Percentiles rank a stretch among this genome's conserved stretches.
Conservation (phyloP, 2,888 invertebrate genomes). For the Ichneumoninae sp. region DNA sequence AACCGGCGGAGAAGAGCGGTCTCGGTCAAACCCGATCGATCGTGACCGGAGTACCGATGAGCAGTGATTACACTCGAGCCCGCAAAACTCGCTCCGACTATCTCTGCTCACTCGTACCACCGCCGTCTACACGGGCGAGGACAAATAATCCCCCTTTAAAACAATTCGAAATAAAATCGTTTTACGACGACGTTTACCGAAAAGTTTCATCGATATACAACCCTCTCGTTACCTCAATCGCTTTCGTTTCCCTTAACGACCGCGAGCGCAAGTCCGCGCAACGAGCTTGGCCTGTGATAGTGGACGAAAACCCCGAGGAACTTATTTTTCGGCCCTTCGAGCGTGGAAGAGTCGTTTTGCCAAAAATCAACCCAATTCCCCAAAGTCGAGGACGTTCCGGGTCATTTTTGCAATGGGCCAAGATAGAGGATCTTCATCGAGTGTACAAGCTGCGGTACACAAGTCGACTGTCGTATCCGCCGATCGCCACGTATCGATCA, state of each 20-base stretch:
- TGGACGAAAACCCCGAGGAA: constrained; percentile 11
- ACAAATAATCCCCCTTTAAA: constrained; percentile 31
- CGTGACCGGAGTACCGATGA: constrained; percentile 60
- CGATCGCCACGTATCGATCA: too few species aligned
- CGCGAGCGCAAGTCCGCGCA: background rate
- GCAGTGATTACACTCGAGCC: constrained; percentile 51
- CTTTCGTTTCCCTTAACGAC: constrained; percentile 44
- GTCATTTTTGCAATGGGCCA: background rate
- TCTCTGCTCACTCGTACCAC: background rate
- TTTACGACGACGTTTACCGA: constrained; percentile 46
- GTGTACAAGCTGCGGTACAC: background rate
- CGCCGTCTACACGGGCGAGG: constrained; percentile 1
- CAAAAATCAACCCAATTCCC: constrained; percentile 20
- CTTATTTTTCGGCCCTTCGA: constrained; percentile 7
- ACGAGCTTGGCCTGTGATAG: constrained; percentile 41
- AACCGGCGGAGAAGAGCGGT: constrained; percentile 36
- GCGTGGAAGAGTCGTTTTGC: constrained; percentile 25
- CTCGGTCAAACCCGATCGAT: constrained; percentile 47
- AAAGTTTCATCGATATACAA: constrained; percentile 25
- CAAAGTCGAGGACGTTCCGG: constrained; percentile 5
- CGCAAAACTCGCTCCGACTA: constrained; percentile 25
- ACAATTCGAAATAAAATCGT: constrained; percentile 57
- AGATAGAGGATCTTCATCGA: constrained; percentile 13
- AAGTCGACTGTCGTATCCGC: background rate
- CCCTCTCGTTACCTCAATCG: background rate